These are phyloP conservation scores for Pseudachorutes palmiensis DNA, from an alignment of 1,140 invertebrate genomes.

Conservation along the genomic window DNA sequence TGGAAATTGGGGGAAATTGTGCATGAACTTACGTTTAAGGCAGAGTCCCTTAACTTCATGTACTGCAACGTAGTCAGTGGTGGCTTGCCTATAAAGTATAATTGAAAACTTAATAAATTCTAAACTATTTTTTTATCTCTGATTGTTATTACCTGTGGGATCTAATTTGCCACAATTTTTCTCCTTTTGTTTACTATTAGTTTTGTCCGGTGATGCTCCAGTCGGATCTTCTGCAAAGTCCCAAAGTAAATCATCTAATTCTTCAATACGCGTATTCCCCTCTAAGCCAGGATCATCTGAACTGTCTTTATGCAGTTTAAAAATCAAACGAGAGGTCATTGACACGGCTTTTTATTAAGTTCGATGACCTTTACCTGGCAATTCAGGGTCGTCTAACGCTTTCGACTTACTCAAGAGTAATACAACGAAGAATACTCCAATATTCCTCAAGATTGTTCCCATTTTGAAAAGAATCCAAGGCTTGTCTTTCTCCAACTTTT, in stretches of 20 bases:
- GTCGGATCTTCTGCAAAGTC: background rate
- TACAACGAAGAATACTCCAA: no score
- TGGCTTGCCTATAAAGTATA: background rate
- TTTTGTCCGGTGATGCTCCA: background rate
- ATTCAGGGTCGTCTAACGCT: no score
- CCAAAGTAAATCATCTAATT: background rate
- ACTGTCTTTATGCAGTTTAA: no score
- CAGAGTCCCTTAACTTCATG: background rate
- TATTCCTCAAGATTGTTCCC: no score
- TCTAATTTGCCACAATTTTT: constrained; percentile 14
- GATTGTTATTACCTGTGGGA: background rate
- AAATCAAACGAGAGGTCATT: no score
- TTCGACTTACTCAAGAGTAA: no score
- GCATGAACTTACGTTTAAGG: background rate
- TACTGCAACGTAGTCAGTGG: background rate
- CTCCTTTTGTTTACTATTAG: background rate
- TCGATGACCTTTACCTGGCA: no score
- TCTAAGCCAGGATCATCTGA: no score
- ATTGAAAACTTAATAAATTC: background rate
- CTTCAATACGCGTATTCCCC: no score
- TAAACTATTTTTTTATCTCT: background rate
- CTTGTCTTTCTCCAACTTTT: no score
- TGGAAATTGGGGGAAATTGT: background rate
- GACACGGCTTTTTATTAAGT: no score
- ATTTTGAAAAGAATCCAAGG: no score